phyloP scores from a whole-genome alignment of 2,888 invertebrate genomes.

The Coronaproctus castanopsis region DNA sequence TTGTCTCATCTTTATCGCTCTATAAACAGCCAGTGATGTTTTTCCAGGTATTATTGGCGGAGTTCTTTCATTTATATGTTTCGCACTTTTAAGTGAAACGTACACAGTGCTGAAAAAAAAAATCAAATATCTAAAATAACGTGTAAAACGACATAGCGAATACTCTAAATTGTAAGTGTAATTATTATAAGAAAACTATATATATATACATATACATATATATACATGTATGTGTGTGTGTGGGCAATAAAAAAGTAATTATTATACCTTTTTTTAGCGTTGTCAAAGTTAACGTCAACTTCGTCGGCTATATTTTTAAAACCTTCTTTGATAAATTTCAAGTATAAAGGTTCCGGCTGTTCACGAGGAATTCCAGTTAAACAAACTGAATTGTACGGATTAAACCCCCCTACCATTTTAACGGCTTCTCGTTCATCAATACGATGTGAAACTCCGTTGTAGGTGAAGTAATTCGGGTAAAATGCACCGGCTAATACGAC shows the following conservation, averaged over 20 bases:
- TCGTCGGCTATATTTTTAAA: slow-evolving; percentile 29
- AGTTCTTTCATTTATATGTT: no score
- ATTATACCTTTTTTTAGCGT: no score
- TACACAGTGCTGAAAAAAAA: no score
- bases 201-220: no score
- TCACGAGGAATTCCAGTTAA: slow-evolving; percentile 31
- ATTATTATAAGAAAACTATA: no score
- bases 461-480: slow-evolving; percentile 76
- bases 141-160: no score
- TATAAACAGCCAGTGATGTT: slow-evolving; percentile 47
- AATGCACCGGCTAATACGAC: slow-evolving; percentile 46
- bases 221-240: no score
- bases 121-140: no score
- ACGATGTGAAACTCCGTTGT: slow-evolving; percentile 32
- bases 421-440: slow-evolving; percentile 43
- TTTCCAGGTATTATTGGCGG: slow-evolving; percentile 33
- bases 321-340: slow-evolving; percentile 37
- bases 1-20: slow-evolving; percentile 46
- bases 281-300: slow-evolving; percentile 32
- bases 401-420: slow-evolving; percentile 43
- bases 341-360: slow-evolving; percentile 51
- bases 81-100: no score
- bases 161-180: no score
- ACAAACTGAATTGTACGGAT: slow-evolving; percentile 57
- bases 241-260: no score